phyloP scores from a whole-genome alignment of 2,113 vertebrate species.

The Nothocercus julius region DNA sequence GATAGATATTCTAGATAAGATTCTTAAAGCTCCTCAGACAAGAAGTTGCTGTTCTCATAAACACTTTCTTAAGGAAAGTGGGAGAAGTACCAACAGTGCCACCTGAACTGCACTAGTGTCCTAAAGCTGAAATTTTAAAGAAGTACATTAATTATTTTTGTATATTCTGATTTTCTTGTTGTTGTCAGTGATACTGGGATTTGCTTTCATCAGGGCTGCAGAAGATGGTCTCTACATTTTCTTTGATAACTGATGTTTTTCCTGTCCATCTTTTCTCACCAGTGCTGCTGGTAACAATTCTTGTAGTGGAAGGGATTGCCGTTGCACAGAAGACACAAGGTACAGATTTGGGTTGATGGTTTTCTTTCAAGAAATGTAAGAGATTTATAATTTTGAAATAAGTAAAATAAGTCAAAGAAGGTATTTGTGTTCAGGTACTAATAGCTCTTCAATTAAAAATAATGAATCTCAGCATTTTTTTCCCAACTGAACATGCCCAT shows the following conservation, averaged over 20 bases:
- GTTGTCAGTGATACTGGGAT: background rate
- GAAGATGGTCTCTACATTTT: background rate
- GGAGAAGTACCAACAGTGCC: background rate
- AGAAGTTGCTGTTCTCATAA: background rate
- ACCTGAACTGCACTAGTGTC: background rate
- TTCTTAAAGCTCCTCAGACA: background rate
- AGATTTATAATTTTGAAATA: background rate
- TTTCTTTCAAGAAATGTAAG: background rate
- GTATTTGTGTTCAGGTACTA: background rate
- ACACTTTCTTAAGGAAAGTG: background rate
- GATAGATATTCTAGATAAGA: background rate
- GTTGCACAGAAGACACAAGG: conserved; percentile 96
- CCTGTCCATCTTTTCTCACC: conserved; percentile 65
- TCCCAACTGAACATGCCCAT: background rate
- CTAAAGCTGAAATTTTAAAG: background rate
- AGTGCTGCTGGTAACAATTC: conserved; percentile 92
- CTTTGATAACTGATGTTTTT: conserved; percentile 43
- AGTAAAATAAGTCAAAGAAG: background rate
- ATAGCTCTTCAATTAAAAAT: background rate
- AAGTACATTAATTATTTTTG: background rate
- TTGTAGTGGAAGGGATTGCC: conserved; percentile 93
- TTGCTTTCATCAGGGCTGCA: background rate
- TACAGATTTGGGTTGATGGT: conserved; percentile 53
- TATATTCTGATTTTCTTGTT: background rate
- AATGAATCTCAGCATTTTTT: background rate